Conservation (phyloP, 2,113 vertebrate genomes). For the Peromyscus leucopus region DNA sequence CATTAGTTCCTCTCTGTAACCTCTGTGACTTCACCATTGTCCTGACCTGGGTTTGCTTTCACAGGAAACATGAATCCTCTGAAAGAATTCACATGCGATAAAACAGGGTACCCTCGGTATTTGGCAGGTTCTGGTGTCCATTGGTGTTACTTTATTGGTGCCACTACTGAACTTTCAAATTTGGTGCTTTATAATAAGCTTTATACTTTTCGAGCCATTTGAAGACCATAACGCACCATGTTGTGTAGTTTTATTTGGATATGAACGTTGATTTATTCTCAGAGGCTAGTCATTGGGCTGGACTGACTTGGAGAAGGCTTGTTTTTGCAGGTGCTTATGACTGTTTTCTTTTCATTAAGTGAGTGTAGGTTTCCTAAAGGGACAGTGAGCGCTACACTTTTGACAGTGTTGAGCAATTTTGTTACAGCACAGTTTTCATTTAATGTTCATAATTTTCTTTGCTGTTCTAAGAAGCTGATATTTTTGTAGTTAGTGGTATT, state of each 20-base stretch:
- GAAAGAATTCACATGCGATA: background rate
- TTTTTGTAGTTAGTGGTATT: conserved; percentile 58
- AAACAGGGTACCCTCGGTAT: too few species aligned
- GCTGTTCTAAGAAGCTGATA: conserved; percentile 18
- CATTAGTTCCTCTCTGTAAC: background rate
- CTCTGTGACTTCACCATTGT: background rate
- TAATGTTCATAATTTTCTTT: conserved; percentile 17
- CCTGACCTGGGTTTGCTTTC: background rate
- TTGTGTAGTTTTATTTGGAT: background rate
- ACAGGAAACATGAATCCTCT: background rate
- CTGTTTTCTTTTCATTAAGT: conserved; percentile 4
- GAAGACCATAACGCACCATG: background rate
- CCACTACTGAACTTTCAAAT: background rate
- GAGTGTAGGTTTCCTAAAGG: conserved; percentile 6
- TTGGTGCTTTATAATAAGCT: background rate
- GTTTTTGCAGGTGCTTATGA: background rate
- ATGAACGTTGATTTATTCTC: background rate
- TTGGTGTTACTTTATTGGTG: background rate
- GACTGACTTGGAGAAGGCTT: conserved; percentile 8
- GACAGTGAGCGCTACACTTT: conserved; percentile 26
- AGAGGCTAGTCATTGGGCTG: background rate
- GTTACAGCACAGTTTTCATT: conserved; percentile 15
- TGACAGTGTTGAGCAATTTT: background rate
- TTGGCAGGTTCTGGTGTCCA: background rate
- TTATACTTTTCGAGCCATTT: background rate